A percentile compares a stretch with the other conserved stretches of the same genome.
phyloP scores from a whole-genome alignment of 2,888 invertebrate genomes.

The Eupithecia pulchellata region DNA sequence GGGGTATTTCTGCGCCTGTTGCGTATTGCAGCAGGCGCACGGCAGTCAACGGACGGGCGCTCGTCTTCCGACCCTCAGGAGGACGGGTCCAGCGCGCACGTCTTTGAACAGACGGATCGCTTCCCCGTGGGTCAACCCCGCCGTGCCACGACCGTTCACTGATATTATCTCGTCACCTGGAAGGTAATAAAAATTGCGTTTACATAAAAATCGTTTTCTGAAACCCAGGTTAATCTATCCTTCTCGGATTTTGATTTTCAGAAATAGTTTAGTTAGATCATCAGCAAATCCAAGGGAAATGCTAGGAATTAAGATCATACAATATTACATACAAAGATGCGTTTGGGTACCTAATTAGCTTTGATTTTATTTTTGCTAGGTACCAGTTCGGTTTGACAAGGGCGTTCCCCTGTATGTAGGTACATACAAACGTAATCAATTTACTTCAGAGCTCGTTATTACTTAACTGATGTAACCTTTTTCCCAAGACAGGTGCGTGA shows the following conservation, averaged over 20 bases:
- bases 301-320: background rate
- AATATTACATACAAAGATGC: background rate
- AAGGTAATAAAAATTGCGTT: slow-evolving; percentile 40
- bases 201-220: background rate
- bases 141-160: slow-evolving; percentile 91
- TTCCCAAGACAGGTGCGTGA: slow-evolving; percentile 57
- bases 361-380: slow-evolving; percentile 30
- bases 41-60: slow-evolving; percentile 80
- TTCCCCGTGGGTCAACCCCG: slow-evolving; percentile 91
- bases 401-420: slow-evolving; percentile 49
- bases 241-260: background rate
- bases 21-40: slow-evolving; percentile 80
- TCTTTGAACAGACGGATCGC: slow-evolving; percentile 92
- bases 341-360: slow-evolving; percentile 5
- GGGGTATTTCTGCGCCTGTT: slow-evolving; percentile 67
- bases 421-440: slow-evolving; percentile 29
- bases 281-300: too few relatives aligned
- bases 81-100: slow-evolving; percentile 90
- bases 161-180: slow-evolving; percentile 93
- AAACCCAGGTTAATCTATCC: background rate
- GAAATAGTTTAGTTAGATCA: background rate
- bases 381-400: slow-evolving; percentile 45
- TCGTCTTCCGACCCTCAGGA: slow-evolving; percentile 89
- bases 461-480: slow-evolving; percentile 31
- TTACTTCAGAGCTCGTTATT: slow-evolving; percentile 35